Evolutionary conservation across 2,888 invertebrate species (phyloP).

Genomic region (Xestia c-nigrum): DNA sequence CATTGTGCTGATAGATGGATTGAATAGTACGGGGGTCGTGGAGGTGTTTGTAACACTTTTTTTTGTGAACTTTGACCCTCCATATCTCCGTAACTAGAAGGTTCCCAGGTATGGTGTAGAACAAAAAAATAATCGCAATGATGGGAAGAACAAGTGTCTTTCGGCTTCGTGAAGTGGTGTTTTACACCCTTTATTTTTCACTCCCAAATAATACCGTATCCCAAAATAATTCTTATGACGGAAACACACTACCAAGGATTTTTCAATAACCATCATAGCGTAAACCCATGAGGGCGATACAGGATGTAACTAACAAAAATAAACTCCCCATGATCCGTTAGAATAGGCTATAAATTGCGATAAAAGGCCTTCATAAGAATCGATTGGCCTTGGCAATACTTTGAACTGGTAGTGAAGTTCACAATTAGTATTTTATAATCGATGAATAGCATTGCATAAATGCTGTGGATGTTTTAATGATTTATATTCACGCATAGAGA

Average conservation of each 20-base stretch:
- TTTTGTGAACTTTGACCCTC: too few species aligned
- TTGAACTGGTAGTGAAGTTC: constrained; percentile 23
- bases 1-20: too few species aligned
- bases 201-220: background rate
- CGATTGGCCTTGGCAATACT: constrained; percentile 47
- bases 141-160: too few species aligned
- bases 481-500: background rate
- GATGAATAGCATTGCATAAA: constrained; percentile 29
- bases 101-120: too few species aligned
- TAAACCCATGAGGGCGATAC: background rate
- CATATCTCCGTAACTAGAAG: too few species aligned
- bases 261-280: constrained; percentile 1
- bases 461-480: background rate
- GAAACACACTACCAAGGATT: background rate
- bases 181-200: too few species aligned
- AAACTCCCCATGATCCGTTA: constrained; percentile 14
- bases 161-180: too few species aligned
- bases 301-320: constrained; percentile 9
- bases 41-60: too few species aligned
- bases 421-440: constrained; percentile 18
- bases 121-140: too few species aligned
- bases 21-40: too few species aligned
- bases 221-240: background rate
- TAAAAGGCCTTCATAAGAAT: constrained; percentile 30
- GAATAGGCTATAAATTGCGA: constrained; percentile 29